A percentile compares a stretch with the other conserved stretches of the same genome.
phyloP scores from a whole-genome alignment of 2,797 vertebrate genomes.

The Glossophaga mutica region DNA sequence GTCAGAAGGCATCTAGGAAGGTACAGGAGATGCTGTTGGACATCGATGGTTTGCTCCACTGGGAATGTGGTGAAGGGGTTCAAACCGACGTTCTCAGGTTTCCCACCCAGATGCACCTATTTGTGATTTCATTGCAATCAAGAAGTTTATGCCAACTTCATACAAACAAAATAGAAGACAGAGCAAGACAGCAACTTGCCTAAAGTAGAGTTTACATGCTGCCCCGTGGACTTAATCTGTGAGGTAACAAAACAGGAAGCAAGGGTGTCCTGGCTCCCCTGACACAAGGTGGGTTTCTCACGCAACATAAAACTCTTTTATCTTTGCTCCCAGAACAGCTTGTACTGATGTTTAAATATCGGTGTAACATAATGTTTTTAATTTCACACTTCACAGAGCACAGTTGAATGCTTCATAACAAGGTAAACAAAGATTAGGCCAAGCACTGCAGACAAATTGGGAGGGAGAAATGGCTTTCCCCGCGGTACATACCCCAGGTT shows the following conservation, averaged over 20 bases:
- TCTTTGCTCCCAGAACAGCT: constrained; percentile 69
- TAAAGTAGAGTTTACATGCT: constrained; percentile 60
- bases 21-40: neutral
- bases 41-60: neutral
- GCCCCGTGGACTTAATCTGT: constrained; percentile 27
- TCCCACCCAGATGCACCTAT: neutral
- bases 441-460: constrained; percentile 74
- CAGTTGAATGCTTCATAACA: constrained; percentile 77
- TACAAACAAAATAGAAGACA: constrained; percentile 67
- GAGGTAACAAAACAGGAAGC: constrained; percentile 74
- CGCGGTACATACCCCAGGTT: constrained; percentile 33
- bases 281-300: constrained; percentile 66
- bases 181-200: constrained; percentile 66
- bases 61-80: neutral
- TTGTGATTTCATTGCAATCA: constrained; percentile 53
- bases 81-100: constrained; percentile 40
- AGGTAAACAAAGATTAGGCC: constrained; percentile 78
- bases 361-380: constrained; percentile 61
- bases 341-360: constrained; percentile 3
- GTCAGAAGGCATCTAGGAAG: neutral
- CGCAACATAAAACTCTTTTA: constrained; percentile 66
- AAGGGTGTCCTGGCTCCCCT: constrained; percentile 44
- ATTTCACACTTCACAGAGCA: constrained; percentile 82
- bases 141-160: constrained; percentile 49
- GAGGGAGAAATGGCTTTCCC: constrained; percentile 46